Evolutionary conservation across 1,140 invertebrate genomes (phyloP), one percentile per base, ranked within the genome.

Genomic region (Leptopilina boulardi): DNA sequence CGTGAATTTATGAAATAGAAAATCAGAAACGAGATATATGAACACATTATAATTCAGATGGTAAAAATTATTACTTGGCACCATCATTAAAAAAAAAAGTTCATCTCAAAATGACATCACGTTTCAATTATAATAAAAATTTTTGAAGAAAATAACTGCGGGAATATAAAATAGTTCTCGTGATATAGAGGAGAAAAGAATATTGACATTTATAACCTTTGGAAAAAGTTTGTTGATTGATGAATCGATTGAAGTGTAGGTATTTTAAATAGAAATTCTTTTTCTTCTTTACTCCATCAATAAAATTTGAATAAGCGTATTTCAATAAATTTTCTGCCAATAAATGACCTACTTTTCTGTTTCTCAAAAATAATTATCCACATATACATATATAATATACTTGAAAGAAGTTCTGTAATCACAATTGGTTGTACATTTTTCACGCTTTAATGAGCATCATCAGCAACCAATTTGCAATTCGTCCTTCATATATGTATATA

Each of bases 361-460:
- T 51, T 51, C 47, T 51, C 13, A 8, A 51, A 51, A 51, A 51
- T 51, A 51, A 51, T 51, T 51, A 51, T 51, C 41, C 34, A 38
- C 9, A 11, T 13, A 11, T 42, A n/a, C n/a, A n/a, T n/a, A n/a
- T n/a, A n/a, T n/a, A n/a, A n/a, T n/a, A n/a, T n/a, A n/a, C n/a
- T n/a, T n/a, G n/a, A n/a, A n/a, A n/a, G 47, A 51, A 51, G 15
- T 3, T 42, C 41, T 6, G 13, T n/a, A 51, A n/a, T 6, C 8
- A 51, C 47, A 51, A 51, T 51, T 51, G 47, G 47, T 51, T 18
- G 13, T 51, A 51, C 2, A 51, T 51, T 51, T 51, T 51, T 51
- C 47, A 51, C 47, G 47, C 47, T 51, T 51, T 51, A 51, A 51
- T n/a, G 47, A 51, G 47, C 47, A 51, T 51, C 47, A 51, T 51